Conservation (phyloP, 1,140 invertebrate species). For the Macrotrachela quadricornifera region DNA sequence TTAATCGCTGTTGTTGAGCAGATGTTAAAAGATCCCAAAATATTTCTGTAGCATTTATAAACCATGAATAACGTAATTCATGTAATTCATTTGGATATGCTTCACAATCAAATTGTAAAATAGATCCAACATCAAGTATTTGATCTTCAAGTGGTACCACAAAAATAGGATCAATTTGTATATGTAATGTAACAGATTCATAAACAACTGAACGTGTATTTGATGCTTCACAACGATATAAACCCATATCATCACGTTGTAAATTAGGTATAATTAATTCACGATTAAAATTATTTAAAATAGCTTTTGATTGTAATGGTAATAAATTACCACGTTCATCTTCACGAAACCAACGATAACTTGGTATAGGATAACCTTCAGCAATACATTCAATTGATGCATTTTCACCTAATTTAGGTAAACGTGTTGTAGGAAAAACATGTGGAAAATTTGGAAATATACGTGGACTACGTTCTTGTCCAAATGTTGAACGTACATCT, state of each 20-base stretch:
- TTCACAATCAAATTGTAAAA: conserved; percentile 8
- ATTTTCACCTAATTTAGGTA: conserved; percentile 14
- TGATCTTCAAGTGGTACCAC: conserved; percentile 5
- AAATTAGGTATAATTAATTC: conserved; percentile 4
- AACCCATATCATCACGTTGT: conserved; percentile 53
- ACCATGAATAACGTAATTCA: conserved; percentile 4
- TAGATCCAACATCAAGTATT: conserved; percentile 1
- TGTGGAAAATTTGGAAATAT: conserved; percentile 7
- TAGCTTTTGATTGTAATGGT: conserved; percentile 5
- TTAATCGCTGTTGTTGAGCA: neutral
- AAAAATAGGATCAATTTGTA: conserved; percentile 4
- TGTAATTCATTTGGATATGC: neutral
- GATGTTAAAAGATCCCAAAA: neutral
- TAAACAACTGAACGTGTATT: conserved; percentile 36
- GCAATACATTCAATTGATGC: conserved; percentile 37
- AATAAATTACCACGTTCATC: conserved; percentile 21
- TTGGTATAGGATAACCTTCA: conserved; percentile 37
- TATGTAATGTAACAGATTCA: neutral
- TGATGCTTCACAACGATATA: conserved; percentile 70
- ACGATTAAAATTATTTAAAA: conserved; percentile 5
- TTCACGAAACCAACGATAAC: conserved; percentile 4
- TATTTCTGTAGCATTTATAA: conserved; percentile 6
- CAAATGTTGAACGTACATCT: neutral
- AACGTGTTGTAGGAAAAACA: conserved; percentile 9
- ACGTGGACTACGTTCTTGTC: conserved; percentile 1